A percentile compares a stretch with the other conserved stretches of the same genome.
These are phyloP conservation scores for Synanthedon andrenaeformis DNA, from an alignment of 2,888 invertebrate genomes.

Conservation along the genomic window DNA sequence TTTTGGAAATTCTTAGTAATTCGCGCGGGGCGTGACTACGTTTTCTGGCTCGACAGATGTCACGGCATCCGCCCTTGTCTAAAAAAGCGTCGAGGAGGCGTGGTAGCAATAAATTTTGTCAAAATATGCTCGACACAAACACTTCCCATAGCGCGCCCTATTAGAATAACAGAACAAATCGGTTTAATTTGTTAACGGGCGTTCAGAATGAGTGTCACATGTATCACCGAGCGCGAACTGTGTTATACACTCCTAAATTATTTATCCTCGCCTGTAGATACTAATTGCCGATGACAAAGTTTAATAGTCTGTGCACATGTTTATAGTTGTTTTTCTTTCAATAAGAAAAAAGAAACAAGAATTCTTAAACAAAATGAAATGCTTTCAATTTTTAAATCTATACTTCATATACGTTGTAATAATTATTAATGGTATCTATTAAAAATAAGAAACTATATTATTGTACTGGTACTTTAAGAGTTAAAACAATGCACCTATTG, in stretches of 20 bases:
- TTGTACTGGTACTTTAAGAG: too few species aligned
- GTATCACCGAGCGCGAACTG: constrained; percentile 42
- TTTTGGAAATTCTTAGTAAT: constrained; percentile 32
- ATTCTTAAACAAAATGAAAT: not conserved
- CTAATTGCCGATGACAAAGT: constrained; percentile 66
- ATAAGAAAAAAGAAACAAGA: not conserved
- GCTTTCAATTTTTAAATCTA: too few species aligned
- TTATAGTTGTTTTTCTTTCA: constrained; percentile 30
- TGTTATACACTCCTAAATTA: constrained; percentile 38
- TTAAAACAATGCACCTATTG: too few species aligned
- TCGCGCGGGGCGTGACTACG: constrained; percentile 46
- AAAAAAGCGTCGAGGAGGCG: constrained; percentile 59
- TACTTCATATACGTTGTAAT: too few species aligned
- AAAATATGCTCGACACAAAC: constrained; percentile 66
- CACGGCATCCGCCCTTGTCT: constrained; percentile 50
- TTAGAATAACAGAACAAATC: constrained; percentile 70
- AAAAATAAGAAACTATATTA: too few species aligned
- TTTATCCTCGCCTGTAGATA: constrained; percentile 53
- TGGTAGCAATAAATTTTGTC: constrained; percentile 69
- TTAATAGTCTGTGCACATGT: constrained; percentile 62
- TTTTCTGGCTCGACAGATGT: constrained; percentile 57
- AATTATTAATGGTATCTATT: too few species aligned
- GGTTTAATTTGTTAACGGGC: constrained; percentile 68
- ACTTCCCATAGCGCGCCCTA: constrained; percentile 61
- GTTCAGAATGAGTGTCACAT: constrained; percentile 63